A percentile compares a stretch with the other conserved stretches of the same genome.
Conservation (phyloP, 2,888 invertebrate genomes). For the Sesia apiformis region DNA sequence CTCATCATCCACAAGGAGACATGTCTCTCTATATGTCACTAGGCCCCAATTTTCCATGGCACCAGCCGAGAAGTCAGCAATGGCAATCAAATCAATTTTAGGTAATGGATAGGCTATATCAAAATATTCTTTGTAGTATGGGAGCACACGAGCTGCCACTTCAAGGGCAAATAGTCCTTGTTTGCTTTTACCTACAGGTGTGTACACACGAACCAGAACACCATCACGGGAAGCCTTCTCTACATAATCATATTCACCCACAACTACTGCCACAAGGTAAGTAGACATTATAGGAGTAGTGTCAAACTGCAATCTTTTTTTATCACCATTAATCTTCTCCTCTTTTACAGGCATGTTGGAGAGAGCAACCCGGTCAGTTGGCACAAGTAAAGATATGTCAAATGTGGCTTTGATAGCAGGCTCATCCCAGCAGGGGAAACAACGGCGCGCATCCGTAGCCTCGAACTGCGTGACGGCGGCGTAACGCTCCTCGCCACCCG, state of each 20-base stretch:
- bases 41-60: conserved; percentile 99
- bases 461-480: conserved; percentile 95
- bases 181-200: conserved; percentile 92
- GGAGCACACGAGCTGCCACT: conserved; percentile 92
- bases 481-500: conserved; percentile 84
- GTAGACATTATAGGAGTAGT: conserved; percentile 96
- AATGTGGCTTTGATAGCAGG: conserved; percentile 97
- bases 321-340: conserved; percentile 54
- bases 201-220: conserved; percentile 86
- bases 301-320: conserved; percentile 80
- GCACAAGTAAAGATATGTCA: conserved; percentile 89
- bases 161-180: conserved; percentile 94
- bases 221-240: conserved; percentile 89
- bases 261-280: conserved; percentile 93
- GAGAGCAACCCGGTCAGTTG: conserved; percentile 86
- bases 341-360: conserved; percentile 91
- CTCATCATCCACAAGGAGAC: conserved; percentile 90
- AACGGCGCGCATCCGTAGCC: conserved; percentile 90
- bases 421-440: conserved; percentile 99
- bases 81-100: conserved; percentile 96
- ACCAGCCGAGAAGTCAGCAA: conserved; percentile 95
- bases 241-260: conserved; percentile 96
- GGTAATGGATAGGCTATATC: conserved; percentile 95
- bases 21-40: conserved; percentile 94
- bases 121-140: conserved; percentile 96